Evolutionary conservation across 2,113 vertebrate genomes (phyloP).

Genomic region (Ancistrus triradiatus): DNA sequence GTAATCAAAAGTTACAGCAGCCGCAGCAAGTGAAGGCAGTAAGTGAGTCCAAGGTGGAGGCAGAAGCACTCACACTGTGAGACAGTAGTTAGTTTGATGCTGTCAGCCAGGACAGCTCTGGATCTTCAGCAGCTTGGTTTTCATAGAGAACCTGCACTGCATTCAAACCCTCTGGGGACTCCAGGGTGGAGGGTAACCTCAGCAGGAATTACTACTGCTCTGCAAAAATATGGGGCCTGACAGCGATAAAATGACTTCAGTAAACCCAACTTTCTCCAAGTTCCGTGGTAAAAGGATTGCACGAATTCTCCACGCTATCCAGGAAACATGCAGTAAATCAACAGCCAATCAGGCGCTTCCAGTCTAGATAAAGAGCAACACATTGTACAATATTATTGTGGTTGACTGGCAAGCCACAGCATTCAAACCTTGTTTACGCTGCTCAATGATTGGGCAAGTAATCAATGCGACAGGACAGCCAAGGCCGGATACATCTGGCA

Average conservation of each 20-base stretch:
- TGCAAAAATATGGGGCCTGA: not conserved
- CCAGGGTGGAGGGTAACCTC: constrained; percentile 8
- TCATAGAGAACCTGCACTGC: not conserved
- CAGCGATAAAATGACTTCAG: constrained; percentile 19
- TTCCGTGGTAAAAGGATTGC: constrained; percentile 3
- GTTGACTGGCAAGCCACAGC: not conserved
- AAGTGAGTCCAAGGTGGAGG: not conserved
- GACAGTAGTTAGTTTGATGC: constrained; percentile 12
- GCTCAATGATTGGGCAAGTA: constrained; percentile 10
- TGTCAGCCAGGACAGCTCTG: constrained; percentile 3
- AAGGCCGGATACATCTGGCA: constrained; percentile 15
- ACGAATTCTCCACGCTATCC: not conserved
- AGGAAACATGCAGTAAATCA: not conserved
- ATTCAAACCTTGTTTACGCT: constrained; percentile 5
- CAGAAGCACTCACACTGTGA: not conserved
- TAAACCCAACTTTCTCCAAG: not conserved
- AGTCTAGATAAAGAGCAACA: not conserved
- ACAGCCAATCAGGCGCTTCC: not conserved
- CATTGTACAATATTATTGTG: not conserved
- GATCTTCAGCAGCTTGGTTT: not conserved
- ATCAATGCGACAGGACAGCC: not conserved
- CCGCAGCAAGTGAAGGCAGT: not conserved
- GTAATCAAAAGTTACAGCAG: not conserved
- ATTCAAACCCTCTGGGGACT: constrained; percentile 20
- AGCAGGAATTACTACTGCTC: constrained; percentile 3